A percentile compares a stretch with the other conserved stretches of the same genome.
Conservation (phyloP, 2,113 vertebrate species). For the Grallaria varia region DNA sequence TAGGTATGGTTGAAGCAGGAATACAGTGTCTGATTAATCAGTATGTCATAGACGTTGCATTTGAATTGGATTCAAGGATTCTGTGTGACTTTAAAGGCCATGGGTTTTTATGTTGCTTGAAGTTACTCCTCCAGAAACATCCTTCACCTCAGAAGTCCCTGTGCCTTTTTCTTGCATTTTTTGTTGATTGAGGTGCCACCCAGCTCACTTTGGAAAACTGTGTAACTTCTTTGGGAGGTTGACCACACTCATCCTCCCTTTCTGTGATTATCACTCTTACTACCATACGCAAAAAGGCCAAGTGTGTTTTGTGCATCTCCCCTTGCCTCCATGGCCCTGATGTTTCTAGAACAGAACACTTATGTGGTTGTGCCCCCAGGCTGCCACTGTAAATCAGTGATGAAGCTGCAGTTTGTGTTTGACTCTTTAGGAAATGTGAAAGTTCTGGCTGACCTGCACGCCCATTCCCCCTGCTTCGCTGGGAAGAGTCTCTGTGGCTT, state of each 20-base stretch:
- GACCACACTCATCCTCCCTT: not conserved
- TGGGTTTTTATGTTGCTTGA: not conserved
- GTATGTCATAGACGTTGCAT: not conserved
- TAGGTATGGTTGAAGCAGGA: not conserved
- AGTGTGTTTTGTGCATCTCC: not conserved
- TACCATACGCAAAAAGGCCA: not conserved
- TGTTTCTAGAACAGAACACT: not conserved
- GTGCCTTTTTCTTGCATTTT: not conserved
- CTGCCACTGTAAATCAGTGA: accelerated
- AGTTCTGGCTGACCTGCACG: conserved; percentile 22
- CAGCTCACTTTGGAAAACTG: not conserved
- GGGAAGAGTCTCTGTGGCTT: not conserved
- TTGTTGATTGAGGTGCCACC: not conserved
- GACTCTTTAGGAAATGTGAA: not conserved
- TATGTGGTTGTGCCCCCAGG: not conserved
- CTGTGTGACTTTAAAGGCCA: not conserved
- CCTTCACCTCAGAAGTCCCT: not conserved
- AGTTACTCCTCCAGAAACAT: not conserved
- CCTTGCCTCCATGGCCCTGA: accelerated
- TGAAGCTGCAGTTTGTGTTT: not conserved
- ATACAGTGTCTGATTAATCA: not conserved
- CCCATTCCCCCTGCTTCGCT: not conserved
- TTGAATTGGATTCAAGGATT: not conserved
- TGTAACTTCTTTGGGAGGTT: not conserved
- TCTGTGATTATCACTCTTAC: not conserved